A percentile compares a stretch with the other conserved stretches of the same genome.
phyloP scores from a whole-genome alignment of 2,797 vertebrate genomes.

The Florisuga fusca region DNA sequence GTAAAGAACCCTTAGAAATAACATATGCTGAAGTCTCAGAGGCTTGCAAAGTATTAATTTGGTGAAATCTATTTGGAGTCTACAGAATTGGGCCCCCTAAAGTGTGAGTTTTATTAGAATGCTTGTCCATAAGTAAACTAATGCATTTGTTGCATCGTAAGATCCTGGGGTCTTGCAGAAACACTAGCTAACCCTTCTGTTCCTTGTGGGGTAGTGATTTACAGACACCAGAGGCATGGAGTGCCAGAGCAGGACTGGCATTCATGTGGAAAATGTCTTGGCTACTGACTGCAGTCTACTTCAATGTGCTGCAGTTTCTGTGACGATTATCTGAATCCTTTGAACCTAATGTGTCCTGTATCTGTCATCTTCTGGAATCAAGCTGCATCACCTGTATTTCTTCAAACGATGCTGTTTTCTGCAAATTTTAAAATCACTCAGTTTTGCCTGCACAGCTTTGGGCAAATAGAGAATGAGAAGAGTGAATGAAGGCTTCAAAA shows the following conservation, averaged over 20 bases:
- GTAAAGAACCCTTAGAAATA: background rate
- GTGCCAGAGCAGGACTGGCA: background rate
- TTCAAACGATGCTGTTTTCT: background rate
- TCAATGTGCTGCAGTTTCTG: background rate
- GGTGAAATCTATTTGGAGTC: background rate
- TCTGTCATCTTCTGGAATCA: background rate
- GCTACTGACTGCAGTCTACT: accelerated
- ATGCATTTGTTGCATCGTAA: background rate
- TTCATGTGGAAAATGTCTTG: background rate
- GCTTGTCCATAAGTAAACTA: background rate
- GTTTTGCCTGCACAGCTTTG: background rate
- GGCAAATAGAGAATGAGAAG: background rate
- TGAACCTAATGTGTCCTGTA: background rate
- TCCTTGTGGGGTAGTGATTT: background rate
- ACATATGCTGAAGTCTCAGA: background rate
- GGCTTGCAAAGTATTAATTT: background rate
- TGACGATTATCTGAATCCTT: background rate
- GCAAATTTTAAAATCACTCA: background rate
- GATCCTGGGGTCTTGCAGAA: background rate
- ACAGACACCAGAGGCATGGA: background rate
- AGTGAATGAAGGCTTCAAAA: background rate
- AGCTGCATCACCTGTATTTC: background rate
- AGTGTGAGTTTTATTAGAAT: background rate
- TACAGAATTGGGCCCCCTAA: background rate
- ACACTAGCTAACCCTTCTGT: background rate